phyloP scores from a whole-genome alignment of 2,797 vertebrate species.

The Sandelia bainsii region DNA sequence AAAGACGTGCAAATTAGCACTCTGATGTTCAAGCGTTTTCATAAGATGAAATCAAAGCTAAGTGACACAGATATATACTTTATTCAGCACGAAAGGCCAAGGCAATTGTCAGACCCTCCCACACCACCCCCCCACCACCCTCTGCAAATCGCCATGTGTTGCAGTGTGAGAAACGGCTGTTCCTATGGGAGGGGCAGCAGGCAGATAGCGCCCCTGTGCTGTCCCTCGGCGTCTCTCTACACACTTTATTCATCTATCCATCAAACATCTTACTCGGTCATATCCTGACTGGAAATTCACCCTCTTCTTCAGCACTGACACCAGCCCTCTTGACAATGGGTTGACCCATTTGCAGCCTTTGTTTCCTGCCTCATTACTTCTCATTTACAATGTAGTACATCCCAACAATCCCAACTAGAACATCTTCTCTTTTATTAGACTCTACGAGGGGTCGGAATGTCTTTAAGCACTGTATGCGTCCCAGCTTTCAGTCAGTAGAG shows the following conservation, averaged over 20 bases:
- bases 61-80: slow-evolving; percentile 30
- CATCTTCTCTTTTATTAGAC: slow-evolving; percentile 10
- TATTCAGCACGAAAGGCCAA: slow-evolving; percentile 36
- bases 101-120: slow-evolving; percentile 55
- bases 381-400: slow-evolving; percentile 36
- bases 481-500: background rate
- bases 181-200: slow-evolving; percentile 81
- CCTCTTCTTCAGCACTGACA: slow-evolving; percentile 12
- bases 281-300: slow-evolving; percentile 31
- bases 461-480: background rate
- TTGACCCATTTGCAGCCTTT: slow-evolving; percentile 36
- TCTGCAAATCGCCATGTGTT: slow-evolving; percentile 79
- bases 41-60: slow-evolving; percentile 2
- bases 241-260: slow-evolving; percentile 59
- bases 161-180: slow-evolving; percentile 79
- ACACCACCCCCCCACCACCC: slow-evolving; percentile 51
- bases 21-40: slow-evolving; percentile 1
- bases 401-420: slow-evolving; percentile 1
- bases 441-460: slow-evolving; percentile 7
- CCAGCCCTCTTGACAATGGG: slow-evolving; percentile 9
- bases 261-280: slow-evolving; percentile 44
- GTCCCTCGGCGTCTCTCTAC: slow-evolving; percentile 41
- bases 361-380: slow-evolving; percentile 50
- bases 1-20: slow-evolving; percentile 7
- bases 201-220: slow-evolving; percentile 61